Evolutionary conservation across 2,113 vertebrate species (phyloP), one percentile per base, ranked within the genome.

Genomic region (Fulmarus glacialis): DNA sequence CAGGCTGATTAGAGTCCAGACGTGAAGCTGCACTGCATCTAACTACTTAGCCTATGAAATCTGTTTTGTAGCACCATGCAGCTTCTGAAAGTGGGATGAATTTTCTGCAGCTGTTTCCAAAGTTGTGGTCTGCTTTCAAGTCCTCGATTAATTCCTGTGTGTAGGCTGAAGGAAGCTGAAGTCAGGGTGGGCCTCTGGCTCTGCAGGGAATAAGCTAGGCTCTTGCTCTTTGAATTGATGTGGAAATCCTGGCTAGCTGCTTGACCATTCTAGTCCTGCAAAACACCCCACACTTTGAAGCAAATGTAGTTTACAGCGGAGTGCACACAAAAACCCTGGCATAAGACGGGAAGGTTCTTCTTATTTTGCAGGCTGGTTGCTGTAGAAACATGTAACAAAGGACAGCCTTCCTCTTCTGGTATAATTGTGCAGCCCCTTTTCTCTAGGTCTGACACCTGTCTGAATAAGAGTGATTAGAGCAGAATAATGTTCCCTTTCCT

Each of bases 341-440:
- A 94, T 99, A 98, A 99, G 98, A 99, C 59, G 16, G 97, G 97
- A 98, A 98, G 98, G 98, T 97, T 98, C 99, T 97, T 98, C 97
- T 96, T 95, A 98, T 98, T 98, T 97, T 98, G 96, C 97, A 97
- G 93, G 93, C 97, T 94, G 90, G 98, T 99, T 99, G 98, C 99
- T 98, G 96, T 98, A 97, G 99, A 98, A 99, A 99, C 99, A 30
- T 96, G 60, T 60, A 98, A 99, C 98, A 99, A 99, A 99, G 98
- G 98, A 96, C 98, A 98, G 98, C 98, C 98, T 98, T 98, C 98
- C 98, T 97, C 97, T 97, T 98, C 94, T 98, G 97, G 97, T 98
- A 95, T 99, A 98, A 99, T 99, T 98, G 98, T 98, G 98, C 96
- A 98, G 97, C 97, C 98, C 92, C 96, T 98, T 99, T 98, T 98